Conservation (phyloP, 2,888 invertebrate genomes). For the Cheilosia impressa region DNA sequence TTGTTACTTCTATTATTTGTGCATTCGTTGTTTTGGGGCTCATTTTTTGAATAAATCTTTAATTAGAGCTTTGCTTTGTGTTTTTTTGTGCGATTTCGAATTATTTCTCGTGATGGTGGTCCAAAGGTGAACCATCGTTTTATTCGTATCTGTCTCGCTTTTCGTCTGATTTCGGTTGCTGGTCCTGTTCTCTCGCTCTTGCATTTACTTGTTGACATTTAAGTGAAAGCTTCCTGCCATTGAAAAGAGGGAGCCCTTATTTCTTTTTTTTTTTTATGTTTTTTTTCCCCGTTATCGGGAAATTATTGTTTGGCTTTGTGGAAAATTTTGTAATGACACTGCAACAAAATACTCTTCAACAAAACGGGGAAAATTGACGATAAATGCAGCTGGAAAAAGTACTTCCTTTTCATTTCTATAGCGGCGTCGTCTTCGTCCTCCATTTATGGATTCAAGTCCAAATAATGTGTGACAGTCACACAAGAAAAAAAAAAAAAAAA, state of each 20-base stretch:
- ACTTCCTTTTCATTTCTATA: no score
- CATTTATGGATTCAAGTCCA: no score
- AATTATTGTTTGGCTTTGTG: neutral
- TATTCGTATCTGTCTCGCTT: conserved; percentile 24
- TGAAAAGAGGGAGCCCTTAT: neutral
- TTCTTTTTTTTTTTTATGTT: neutral
- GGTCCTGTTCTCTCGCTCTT: conserved; percentile 34
- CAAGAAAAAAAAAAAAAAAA: neutral
- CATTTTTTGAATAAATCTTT: no score
- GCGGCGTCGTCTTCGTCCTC: no score
- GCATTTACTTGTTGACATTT: conserved; percentile 68
- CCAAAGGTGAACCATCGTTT: conserved; percentile 54
- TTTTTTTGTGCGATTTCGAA: neutral
- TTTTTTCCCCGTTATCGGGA: neutral
- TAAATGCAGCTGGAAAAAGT: no score
- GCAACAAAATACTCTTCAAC: neutral
- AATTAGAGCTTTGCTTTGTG: no score
- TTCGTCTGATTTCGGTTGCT: conserved; percentile 1
- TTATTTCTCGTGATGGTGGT: conserved; percentile 30
- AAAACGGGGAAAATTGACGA: no score
- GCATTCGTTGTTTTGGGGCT: neutral
- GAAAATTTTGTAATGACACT: no score
- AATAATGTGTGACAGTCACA: neutral
- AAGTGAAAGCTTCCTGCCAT: conserved; percentile 41
- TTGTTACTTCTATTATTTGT: neutral